Base-by-base conservation (phyloP, 2,113 vertebrate species). In the Pygathrix nemaeus region DNA sequence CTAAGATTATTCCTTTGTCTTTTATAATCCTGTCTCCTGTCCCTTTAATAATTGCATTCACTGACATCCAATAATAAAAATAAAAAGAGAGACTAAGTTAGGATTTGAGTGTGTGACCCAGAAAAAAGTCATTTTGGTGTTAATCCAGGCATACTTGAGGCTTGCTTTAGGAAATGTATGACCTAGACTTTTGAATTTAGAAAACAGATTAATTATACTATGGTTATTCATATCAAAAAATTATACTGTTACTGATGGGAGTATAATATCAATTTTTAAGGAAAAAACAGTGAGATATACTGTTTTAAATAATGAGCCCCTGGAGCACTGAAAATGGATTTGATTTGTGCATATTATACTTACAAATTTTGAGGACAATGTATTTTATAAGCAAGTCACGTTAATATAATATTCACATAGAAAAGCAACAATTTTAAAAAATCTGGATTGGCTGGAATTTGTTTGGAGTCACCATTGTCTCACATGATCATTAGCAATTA, bases 121-220 rank as follows among this genome's bases (percentile, higher is more conserved):
- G 70, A 48, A 70, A 73, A n/a, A 80, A 76, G 92, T 82, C 64
- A 43, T 92, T 93, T 76, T 93, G 93, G 70, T 91, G 25, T 95
- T 91, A 93, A 97, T 94, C 88, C 66, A 96, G 85, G 52, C 76
- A 88, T 55, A 88, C 50, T n/a, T 59, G 68, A 88, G 16, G 27
- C 16, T 95, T 93, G 87, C 68, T 40, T 61, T 92, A 82, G 72
- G 59, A 95, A 85, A 81, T 68, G 43, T 76, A 40, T 57, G 87
- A 97, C 80, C n/a, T 40, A 66, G 68, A 94, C 84, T 82, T 93
- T 86, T 75, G 84, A 94, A 93, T 96, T 88, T 93, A 93, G 88
- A 79, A 95, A 96, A 73, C 25, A 89, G 80, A 83, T 73, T 78
- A 78, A 95, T 89, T 76, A 79, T 55, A 18, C 55, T 75, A 35